These are phyloP conservation scores for Onychostruthus taczanowskii DNA, from an alignment of 2,113 vertebrate genomes.

Conservation along the genomic window DNA sequence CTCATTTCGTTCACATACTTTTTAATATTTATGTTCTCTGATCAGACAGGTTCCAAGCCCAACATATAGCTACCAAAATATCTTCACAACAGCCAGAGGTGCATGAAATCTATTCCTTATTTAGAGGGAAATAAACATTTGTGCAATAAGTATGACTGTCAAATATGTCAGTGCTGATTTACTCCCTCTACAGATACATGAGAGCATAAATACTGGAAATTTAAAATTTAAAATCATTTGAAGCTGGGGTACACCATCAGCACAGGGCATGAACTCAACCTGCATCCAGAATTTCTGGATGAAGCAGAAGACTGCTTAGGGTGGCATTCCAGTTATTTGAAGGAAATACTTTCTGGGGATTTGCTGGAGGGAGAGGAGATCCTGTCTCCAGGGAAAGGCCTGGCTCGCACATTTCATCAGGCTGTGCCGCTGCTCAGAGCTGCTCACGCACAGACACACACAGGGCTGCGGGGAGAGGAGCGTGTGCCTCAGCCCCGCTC, in stretches of 20 bases:
- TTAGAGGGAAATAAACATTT: not conserved
- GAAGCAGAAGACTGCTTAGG: not conserved
- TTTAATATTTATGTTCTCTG: not conserved
- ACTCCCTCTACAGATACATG: not conserved
- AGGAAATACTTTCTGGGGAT: not conserved
- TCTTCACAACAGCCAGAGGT: not conserved
- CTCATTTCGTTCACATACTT: not conserved
- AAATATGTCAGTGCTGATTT: not conserved
- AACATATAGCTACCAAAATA: not conserved
- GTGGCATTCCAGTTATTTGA: not conserved
- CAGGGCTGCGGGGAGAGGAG: too few relatives aligned
- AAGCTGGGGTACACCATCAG: not conserved
- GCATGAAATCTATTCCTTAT: not conserved
- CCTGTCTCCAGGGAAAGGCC: too few relatives aligned
- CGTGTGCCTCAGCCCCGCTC: accelerated
- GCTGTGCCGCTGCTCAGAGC: not conserved
- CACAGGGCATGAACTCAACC: not conserved
- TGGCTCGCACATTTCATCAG: too few relatives aligned
- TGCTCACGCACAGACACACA: too few relatives aligned
- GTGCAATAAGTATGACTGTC: not conserved
- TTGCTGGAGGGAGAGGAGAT: not conserved
- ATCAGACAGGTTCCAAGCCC: not conserved
- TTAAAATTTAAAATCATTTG: not conserved
- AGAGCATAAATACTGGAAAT: not conserved
- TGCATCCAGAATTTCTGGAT: not conserved